A percentile compares a stretch with the other conserved stretches of the same genome.
These are phyloP conservation scores for Coleophora deauratella DNA, from an alignment of 2,888 invertebrate species.

Conservation along the genomic window DNA sequence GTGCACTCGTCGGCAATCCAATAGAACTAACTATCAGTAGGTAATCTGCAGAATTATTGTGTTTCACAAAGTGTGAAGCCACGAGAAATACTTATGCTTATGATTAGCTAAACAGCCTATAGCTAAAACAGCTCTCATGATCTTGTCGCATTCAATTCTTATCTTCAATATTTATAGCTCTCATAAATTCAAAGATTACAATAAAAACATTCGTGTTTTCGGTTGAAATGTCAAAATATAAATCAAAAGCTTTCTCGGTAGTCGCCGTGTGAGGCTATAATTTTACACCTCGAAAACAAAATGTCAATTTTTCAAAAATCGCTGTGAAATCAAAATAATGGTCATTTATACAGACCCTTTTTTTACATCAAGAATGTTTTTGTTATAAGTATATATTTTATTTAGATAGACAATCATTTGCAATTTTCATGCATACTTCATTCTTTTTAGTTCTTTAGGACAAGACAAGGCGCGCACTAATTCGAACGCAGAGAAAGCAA, in stretches of 20 bases:
- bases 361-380: background rate
- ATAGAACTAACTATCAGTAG: background rate
- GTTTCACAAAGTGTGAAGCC: background rate
- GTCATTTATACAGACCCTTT: background rate
- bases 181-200: constrained; percentile 51
- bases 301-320: constrained; percentile 45
- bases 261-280: constrained; percentile 34
- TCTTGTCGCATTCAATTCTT: no score
- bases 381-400: no score
- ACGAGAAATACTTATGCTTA: no score
- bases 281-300: constrained; percentile 60
- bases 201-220: constrained; percentile 58
- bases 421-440: no score
- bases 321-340: constrained; percentile 38
- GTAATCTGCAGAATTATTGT: background rate
- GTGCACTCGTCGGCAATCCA: background rate
- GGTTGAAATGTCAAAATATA: constrained; percentile 59
- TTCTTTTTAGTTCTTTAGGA: background rate
- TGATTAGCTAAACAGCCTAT: no score
- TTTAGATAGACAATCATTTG: no score
- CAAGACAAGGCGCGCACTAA: constrained; percentile 63
- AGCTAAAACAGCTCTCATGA: no score
- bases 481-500: constrained; percentile 48
- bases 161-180: constrained; percentile 38
- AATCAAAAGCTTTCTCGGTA: constrained; percentile 49